Conservation (phyloP, 2,113 vertebrate genomes). For the Australoheros scitulus region DNA sequence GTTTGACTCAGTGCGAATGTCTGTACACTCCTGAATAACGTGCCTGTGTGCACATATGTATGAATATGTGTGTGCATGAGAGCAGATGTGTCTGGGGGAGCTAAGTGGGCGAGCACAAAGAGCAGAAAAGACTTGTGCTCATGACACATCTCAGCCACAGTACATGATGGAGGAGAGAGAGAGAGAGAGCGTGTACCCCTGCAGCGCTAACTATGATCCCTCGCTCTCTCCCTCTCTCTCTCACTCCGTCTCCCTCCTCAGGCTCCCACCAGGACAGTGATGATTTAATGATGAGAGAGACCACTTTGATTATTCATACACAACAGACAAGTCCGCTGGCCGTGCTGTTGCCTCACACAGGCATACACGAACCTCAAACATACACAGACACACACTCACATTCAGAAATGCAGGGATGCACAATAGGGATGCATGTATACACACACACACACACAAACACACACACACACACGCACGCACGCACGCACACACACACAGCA, state of each 20-base stretch:
- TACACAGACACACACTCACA: slow-evolving; percentile 24
- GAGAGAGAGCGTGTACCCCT: slow-evolving; percentile 76
- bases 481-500: background rate
- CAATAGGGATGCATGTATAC: background rate
- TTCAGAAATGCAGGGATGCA: slow-evolving; percentile 3
- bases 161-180: slow-evolving; percentile 68
- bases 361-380: slow-evolving; percentile 29
- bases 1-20: slow-evolving; percentile 50
- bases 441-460: slow-evolving; percentile 28
- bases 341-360: slow-evolving; percentile 58
- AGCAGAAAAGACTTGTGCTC: slow-evolving; percentile 71
- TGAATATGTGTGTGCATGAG: slow-evolving; percentile 34
- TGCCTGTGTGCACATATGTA: slow-evolving; percentile 53
- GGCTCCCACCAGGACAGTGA: slow-evolving; percentile 72
- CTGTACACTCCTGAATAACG: slow-evolving; percentile 50
- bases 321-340: slow-evolving; percentile 75
- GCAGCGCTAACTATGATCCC: slow-evolving; percentile 78
- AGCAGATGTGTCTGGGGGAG: slow-evolving; percentile 59
- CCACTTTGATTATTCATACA: slow-evolving; percentile 84
- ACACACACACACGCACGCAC: slow-evolving; percentile 20
- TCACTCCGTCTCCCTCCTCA: slow-evolving; percentile 60
- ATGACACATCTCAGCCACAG: slow-evolving; percentile 74
- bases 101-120: slow-evolving; percentile 73
- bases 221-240: slow-evolving; percentile 55
- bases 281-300: slow-evolving; percentile 82